Percentiles rank a stretch among this genome's conserved stretches.
Evolutionary conservation across 2,113 vertebrate species (phyloP).

Genomic region (Stomatorhinus ivindoensis): DNA sequence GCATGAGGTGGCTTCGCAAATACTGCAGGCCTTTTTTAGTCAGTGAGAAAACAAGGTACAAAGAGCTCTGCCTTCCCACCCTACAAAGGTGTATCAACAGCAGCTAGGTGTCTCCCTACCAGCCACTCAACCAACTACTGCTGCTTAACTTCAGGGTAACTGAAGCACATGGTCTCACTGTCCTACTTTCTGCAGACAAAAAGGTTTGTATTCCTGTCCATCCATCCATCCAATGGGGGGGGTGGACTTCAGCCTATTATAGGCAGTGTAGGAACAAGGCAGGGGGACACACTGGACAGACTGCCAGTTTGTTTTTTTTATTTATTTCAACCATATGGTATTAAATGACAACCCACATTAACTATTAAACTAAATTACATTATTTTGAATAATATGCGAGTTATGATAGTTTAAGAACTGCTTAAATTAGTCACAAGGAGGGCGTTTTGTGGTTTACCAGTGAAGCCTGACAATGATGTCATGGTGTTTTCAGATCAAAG

Average conservation of each 20-base stretch:
- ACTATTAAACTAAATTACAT: not conserved
- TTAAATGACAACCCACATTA: not conserved
- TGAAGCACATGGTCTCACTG: not conserved
- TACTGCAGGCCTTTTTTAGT: slow-evolving; percentile 2
- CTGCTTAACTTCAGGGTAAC: not conserved
- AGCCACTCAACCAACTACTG: not conserved
- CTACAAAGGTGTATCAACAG: not conserved
- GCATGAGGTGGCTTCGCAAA: not conserved
- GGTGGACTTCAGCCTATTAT: not conserved
- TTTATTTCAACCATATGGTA: not conserved
- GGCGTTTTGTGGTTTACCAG: not conserved
- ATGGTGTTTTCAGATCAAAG: not conserved
- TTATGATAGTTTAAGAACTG: not conserved
- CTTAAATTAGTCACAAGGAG: not conserved
- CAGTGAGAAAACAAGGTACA: not conserved
- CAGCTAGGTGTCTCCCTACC: not conserved
- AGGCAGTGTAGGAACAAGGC: not conserved
- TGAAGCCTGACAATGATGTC: not conserved
- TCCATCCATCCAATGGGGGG: not conserved
- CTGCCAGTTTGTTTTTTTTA: not conserved
- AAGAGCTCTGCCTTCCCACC: not conserved
- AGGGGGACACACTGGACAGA: not conserved
- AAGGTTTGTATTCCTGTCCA: not conserved
- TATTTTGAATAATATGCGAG: not conserved
- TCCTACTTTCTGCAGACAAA: not conserved